Evolutionary conservation across 1,140 invertebrate genomes (phyloP).

Genomic region (Drosophila nannoptera): DNA sequence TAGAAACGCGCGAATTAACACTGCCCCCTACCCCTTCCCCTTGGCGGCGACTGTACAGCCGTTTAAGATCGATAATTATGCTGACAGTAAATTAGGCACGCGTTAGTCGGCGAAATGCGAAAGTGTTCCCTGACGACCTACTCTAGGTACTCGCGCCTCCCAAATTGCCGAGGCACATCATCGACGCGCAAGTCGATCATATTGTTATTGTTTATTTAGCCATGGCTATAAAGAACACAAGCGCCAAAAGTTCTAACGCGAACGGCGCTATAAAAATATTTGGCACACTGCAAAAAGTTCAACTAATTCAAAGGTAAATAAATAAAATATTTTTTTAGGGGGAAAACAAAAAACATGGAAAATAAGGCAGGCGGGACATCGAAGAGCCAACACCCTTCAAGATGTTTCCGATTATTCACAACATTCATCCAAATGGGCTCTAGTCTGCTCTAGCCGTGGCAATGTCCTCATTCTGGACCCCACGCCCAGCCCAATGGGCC

Average conservation of each 20-base stretch:
- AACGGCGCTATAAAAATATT: slow-evolving; percentile 60
- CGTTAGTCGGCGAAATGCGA: slow-evolving; percentile 32
- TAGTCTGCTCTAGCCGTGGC: too few species aligned
- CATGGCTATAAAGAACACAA: slow-evolving; percentile 45
- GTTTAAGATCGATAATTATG: slow-evolving; percentile 43
- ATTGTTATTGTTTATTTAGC: slow-evolving; percentile 62
- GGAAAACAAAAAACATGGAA: slow-evolving; percentile 23
- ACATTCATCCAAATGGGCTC: too few species aligned
- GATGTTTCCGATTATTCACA: too few species aligned
- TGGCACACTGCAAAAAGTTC: slow-evolving; percentile 42
- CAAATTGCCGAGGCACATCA: slow-evolving; percentile 42
- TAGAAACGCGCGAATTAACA: slow-evolving; percentile 53
- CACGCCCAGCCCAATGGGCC: slow-evolving; percentile 8
- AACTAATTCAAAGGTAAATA: slow-evolving; percentile 63
- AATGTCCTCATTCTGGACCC: background rate
- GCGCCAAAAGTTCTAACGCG: slow-evolving; percentile 64
- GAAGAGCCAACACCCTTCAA: background rate
- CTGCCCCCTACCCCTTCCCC: background rate
- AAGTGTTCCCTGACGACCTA: slow-evolving; percentile 22
- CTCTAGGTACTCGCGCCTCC: slow-evolving; percentile 16
- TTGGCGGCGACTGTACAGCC: background rate
- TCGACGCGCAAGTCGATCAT: slow-evolving; percentile 29
- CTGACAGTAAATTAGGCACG: slow-evolving; percentile 61
- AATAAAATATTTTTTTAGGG: slow-evolving; percentile 52
- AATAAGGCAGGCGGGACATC: background rate